Conservation (phyloP, 2,113 vertebrate species). For the Lynx canadensis region DNA sequence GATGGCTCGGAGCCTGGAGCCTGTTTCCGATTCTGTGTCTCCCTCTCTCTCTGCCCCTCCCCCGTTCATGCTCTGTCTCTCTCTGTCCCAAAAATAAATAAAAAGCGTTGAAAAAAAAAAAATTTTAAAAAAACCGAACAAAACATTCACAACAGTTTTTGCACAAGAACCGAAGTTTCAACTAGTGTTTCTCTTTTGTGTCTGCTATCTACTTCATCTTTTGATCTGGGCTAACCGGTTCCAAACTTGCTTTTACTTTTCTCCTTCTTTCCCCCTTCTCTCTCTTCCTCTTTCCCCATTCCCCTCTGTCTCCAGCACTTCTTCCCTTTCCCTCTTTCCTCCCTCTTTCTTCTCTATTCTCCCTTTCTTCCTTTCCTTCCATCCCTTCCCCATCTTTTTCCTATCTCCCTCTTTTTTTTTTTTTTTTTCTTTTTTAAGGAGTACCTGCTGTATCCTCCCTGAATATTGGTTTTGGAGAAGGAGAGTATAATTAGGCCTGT, state of each 20-base stretch:
- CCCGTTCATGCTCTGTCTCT: too few relatives aligned
- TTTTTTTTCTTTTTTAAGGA: neutral
- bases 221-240: neutral
- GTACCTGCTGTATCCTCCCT: neutral
- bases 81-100: too few relatives aligned
- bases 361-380: neutral
- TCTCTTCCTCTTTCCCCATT: neutral
- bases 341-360: neutral
- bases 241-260: neutral
- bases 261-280: too few relatives aligned
- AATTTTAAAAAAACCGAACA: neutral
- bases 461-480: conserved; percentile 47
- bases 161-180: neutral
- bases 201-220: neutral
- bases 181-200: neutral
- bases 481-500: neutral
- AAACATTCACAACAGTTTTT: neutral
- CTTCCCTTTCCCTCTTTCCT: too few relatives aligned
- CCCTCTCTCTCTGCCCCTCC: too few relatives aligned
- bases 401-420: too few relatives aligned
- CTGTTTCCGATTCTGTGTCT: too few relatives aligned
- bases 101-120: too few relatives aligned
- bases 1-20: too few relatives aligned
- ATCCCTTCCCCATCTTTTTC: neutral
- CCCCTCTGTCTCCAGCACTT: neutral